Base-by-base conservation (phyloP, 2,888 invertebrate species). In the Brenthis hecate region DNA sequence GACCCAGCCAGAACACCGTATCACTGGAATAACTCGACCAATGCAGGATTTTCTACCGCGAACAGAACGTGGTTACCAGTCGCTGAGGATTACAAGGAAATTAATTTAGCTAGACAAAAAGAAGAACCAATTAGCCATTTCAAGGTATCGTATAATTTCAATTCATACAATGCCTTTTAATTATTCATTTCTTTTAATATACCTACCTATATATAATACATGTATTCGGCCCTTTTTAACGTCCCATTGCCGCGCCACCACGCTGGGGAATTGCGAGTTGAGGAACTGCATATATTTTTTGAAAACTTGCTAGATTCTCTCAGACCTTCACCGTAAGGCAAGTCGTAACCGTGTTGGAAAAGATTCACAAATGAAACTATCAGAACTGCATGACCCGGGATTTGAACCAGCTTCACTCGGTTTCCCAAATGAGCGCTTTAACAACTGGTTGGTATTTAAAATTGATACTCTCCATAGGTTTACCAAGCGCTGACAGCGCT, bases 21-120 rank as follows among this genome's bases (percentile, higher is more conserved):
- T 82, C 95, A 95, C 72, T 96, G 95, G 96, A 88, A 94, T 76
- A 80, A 86, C 65, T 80, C 88, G 0, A 85, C 81, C 0, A 94
- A 89, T 68, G 94, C 94, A 43, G 95, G 95, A 0, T 96, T 96
- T 80, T 94, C 95, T 0, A 91, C 84, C 0, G 88, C 79, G 3
- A 82, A 81, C 0, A 79, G 78, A 0, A 94, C 96, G 0, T 96
- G 96, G 96, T 80, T 96, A 8, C 96, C 96, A 0, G 92, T 96
- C 0, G 93, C 95, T 70, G 81, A 92, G 0, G 94, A 96, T 78
- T 96, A 94, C 78, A 76, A 75, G 72, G 89, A 85, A 11, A 81
- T 94, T 13, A 96, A 96, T 82, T 67, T 89, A 94, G 48, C 90
- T 84, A 55, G 88, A 0, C 94, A 96, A 76, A 93, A 93, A 56